Percentiles rank a stretch among this genome's conserved stretches.
These are phyloP conservation scores for Xenentodon cancila DNA, from an alignment of 2,797 vertebrate genomes.

Conservation along the genomic window DNA sequence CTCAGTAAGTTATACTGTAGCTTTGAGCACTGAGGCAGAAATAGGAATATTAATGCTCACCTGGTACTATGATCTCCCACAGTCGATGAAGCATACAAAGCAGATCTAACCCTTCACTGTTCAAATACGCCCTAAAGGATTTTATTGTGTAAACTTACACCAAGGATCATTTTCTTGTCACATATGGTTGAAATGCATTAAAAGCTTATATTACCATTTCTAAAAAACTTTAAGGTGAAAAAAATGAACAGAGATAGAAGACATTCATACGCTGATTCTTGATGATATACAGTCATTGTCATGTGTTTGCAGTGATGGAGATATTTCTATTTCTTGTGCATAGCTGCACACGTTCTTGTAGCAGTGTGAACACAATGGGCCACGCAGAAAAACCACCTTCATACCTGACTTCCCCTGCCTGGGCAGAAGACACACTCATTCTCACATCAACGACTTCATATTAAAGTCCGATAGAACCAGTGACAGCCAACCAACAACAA, in stretches of 20 bases:
- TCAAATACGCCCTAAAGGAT: slow-evolving; percentile 49
- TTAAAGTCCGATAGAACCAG: too few species aligned
- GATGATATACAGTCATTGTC: neutral
- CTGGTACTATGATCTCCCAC: slow-evolving; percentile 40
- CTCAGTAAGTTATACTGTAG: slow-evolving; percentile 24
- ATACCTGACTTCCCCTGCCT: too few species aligned
- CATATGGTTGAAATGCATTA: slow-evolving; percentile 48
- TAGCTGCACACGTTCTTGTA: too few species aligned
- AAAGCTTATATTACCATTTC: slow-evolving; percentile 52
- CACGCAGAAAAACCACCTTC: too few species aligned
- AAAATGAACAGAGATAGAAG: slow-evolving; percentile 9
- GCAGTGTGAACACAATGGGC: too few species aligned
- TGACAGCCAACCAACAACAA: too few species aligned
- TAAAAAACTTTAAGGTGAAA: slow-evolving; percentile 21
- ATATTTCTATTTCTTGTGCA: too few species aligned
- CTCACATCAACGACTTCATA: too few species aligned
- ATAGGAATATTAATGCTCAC: slow-evolving; percentile 52
- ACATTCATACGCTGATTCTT: neutral
- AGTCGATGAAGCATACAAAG: slow-evolving; percentile 40
- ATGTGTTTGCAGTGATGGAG: neutral
- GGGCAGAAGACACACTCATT: too few species aligned
- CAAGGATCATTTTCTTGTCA: slow-evolving; percentile 45
- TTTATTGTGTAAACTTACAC: slow-evolving; percentile 58
- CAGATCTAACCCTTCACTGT: slow-evolving; percentile 35
- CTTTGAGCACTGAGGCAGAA: slow-evolving; percentile 44